A percentile compares a stretch with the other conserved stretches of the same genome.
Conservation (phyloP, 2,888 invertebrate species). For the Hypselothyrea guttata region DNA sequence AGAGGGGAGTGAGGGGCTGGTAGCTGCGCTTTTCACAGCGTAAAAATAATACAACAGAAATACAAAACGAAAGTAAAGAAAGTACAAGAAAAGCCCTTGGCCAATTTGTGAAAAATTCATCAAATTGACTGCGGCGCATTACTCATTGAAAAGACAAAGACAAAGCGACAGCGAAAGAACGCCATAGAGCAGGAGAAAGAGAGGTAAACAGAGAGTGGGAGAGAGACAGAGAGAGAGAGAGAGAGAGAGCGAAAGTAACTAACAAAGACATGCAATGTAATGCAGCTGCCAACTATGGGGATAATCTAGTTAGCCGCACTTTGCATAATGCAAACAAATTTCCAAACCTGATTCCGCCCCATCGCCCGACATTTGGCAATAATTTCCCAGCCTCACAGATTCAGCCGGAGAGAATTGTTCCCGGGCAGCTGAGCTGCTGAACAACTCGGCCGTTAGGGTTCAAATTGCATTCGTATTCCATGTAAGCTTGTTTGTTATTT, state of each 20-base stretch:
- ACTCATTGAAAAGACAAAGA: slow-evolving; percentile 55
- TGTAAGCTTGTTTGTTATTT: no score
- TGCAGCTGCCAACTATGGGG: slow-evolving; percentile 17
- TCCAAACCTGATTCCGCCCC: slow-evolving; percentile 25
- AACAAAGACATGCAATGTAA: background rate
- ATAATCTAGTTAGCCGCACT: slow-evolving; percentile 61
- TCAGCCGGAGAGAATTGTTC: slow-evolving; percentile 53
- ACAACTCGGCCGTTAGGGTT: no score
- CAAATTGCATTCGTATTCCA: no score
- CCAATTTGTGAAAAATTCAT: slow-evolving; percentile 75
- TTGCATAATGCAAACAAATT: slow-evolving; percentile 64
- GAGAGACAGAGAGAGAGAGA: background rate
- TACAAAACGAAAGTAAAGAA: slow-evolving; percentile 2
- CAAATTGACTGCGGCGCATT: slow-evolving; percentile 68
- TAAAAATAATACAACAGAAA: background rate
- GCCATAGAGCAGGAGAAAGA: no score
- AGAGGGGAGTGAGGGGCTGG: background rate
- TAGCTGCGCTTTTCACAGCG: slow-evolving; percentile 54
- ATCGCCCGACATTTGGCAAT: slow-evolving; percentile 24
- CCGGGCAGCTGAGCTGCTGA: no score
- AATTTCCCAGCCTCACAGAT: slow-evolving; percentile 48
- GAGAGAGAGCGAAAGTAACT: background rate
- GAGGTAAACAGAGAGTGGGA: background rate
- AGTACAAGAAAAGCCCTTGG: slow-evolving; percentile 41
- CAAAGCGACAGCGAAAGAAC: no score